Conservation (phyloP, 1,140 invertebrate genomes). For the Muscidifurax raptorellus region DNA sequence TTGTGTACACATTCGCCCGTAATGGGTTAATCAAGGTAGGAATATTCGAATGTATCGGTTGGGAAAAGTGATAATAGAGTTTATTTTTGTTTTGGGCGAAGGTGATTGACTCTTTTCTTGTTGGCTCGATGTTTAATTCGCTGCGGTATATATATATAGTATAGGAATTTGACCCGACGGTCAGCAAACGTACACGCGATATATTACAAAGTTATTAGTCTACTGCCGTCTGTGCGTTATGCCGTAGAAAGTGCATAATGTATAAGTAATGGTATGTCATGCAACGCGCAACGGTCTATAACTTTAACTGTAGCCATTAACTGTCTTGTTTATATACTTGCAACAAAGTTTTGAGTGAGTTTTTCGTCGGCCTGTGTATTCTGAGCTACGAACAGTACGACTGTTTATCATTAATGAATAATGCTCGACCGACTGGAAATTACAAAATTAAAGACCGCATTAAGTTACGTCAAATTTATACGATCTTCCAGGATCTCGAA, state of each 20-base stretch:
- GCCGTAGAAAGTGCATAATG: neutral
- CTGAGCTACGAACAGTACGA: no score
- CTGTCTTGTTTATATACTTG: constrained; percentile 8
- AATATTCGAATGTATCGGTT: neutral
- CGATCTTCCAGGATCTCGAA: no score
- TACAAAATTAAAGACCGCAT: no score
- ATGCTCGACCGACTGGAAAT: no score
- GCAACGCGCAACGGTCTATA: neutral
- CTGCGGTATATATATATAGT: no score
- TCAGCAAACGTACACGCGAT: no score
- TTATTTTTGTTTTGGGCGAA: no score
- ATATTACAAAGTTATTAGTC: constrained; percentile 16
- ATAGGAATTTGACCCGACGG: no score
- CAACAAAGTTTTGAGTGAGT: neutral
- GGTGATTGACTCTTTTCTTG: neutral
- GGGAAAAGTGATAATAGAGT: no score
- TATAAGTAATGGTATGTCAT: neutral
- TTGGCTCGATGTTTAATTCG: no score
- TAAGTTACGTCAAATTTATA: no score
- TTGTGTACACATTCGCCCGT: no score
- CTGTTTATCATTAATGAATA: neutral
- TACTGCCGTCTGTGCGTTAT: neutral
- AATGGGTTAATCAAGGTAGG: neutral
- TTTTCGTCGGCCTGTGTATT: neutral
- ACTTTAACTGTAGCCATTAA: neutral